phyloP scores from a whole-genome alignment of 2,888 invertebrate species.

The Drosophila robusta region DNA sequence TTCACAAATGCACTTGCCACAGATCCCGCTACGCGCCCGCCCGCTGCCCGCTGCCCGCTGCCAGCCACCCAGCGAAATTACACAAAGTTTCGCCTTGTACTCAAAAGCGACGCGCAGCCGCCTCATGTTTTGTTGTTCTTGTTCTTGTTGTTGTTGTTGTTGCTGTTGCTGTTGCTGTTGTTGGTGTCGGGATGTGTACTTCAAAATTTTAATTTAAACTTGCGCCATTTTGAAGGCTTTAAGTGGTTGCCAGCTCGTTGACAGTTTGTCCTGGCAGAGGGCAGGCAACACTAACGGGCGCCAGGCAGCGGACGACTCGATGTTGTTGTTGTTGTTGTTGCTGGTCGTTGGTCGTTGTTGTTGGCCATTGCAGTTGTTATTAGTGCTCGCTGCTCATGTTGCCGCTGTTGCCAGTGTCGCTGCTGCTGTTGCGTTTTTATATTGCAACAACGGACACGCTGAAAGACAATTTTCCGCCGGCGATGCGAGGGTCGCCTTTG shows the following conservation, averaged over 20 bases:
- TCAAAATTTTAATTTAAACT: constrained; percentile 82
- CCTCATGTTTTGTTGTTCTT: constrained; percentile 41
- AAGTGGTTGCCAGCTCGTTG: constrained; percentile 82
- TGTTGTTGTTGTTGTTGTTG: constrained; percentile 22
- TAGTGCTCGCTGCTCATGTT: constrained; percentile 66
- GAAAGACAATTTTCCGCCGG: constrained; percentile 59
- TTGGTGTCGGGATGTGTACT: constrained; percentile 70
- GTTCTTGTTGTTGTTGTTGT: constrained; percentile 22
- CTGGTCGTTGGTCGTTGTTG: constrained; percentile 26
- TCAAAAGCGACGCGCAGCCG: constrained; percentile 60
- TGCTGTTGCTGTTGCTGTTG: constrained; percentile 45
- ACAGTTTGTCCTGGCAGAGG: constrained; percentile 76
- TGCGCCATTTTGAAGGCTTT: constrained; percentile 81
- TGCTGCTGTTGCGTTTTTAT: constrained; percentile 51
- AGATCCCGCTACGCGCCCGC: constrained; percentile 49
- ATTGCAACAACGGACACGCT: constrained; percentile 59
- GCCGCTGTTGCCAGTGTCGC: constrained; percentile 30
- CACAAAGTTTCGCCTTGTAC: constrained; percentile 75
- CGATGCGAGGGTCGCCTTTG: constrained; percentile 36
- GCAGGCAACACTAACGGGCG: constrained; percentile 26
- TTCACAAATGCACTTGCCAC: constrained; percentile 76
- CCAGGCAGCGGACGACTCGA: constrained; percentile 25
- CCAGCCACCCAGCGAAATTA: constrained; percentile 63
- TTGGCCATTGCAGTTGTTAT: constrained; percentile 72
- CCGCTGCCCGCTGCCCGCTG: neutral